phyloP scores from a whole-genome alignment of 2,797 vertebrate genomes.

The Ceryle rudis region DNA sequence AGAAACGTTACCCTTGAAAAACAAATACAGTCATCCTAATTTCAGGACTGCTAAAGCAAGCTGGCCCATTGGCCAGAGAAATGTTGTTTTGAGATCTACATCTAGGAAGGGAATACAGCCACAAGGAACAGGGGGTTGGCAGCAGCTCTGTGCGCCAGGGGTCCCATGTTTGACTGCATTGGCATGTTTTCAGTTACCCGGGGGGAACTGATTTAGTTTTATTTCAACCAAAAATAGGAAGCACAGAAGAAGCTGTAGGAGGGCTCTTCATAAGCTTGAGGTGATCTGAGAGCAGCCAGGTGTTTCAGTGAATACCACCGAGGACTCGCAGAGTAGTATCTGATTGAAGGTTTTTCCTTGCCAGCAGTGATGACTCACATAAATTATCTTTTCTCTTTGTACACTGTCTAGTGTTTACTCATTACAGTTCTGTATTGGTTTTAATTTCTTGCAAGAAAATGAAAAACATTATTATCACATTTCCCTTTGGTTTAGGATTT shows the following conservation, averaged over 20 bases:
- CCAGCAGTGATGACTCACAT: constrained; percentile 38
- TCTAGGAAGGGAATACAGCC: constrained; percentile 44
- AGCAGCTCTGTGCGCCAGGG: background rate
- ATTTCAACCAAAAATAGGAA: constrained; percentile 40
- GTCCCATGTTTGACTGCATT: constrained; percentile 25
- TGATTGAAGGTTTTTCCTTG: constrained; percentile 37
- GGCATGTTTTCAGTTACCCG: constrained; percentile 28
- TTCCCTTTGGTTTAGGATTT: constrained; percentile 29
- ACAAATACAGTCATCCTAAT: constrained; percentile 9
- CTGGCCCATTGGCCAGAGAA: constrained; percentile 30
- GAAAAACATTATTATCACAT: constrained; percentile 4
- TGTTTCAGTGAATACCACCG: constrained; percentile 35
- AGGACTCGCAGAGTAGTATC: background rate
- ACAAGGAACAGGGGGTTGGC: constrained; percentile 16
- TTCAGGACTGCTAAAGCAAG: background rate
- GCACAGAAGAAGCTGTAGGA: constrained; percentile 3
- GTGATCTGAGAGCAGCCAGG: constrained; percentile 51
- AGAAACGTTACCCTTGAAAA: constrained; percentile 49
- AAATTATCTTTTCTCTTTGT: constrained; percentile 45
- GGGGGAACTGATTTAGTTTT: constrained; percentile 8
- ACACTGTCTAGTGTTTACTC: constrained; percentile 33
- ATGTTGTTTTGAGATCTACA: constrained; percentile 60
- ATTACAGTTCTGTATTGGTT: background rate
- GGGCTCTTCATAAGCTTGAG: constrained; percentile 20
- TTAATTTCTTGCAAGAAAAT: constrained; percentile 58